Conservation (phyloP, 2,113 vertebrate genomes). For the Anhinga anhinga region DNA sequence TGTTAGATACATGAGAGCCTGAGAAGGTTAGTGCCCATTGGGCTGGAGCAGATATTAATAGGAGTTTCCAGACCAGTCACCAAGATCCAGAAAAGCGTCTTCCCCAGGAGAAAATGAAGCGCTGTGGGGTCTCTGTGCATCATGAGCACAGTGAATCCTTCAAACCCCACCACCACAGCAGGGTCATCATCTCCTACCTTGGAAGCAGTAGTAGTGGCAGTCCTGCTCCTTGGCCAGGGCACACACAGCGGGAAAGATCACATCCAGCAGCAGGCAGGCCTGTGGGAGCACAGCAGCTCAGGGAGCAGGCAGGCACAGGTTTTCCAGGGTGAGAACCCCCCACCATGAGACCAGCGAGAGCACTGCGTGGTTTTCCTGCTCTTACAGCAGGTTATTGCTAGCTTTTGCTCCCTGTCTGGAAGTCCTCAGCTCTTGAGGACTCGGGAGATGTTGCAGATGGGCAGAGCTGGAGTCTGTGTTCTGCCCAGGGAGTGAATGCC, state of each 20-base stretch:
- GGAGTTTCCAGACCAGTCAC: not conserved
- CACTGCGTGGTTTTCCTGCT: not conserved
- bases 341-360: fast-evolving
- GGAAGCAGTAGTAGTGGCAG: slow-evolving; percentile 81
- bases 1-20: fast-evolving
- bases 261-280: slow-evolving; percentile 77
- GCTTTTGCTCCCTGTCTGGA: not conserved
- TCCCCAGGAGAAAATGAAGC: not conserved
- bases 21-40: not conserved
- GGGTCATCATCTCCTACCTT: slow-evolving; percentile 69
- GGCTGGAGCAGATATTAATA: not conserved
- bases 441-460: not conserved
- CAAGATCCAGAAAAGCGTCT: not conserved
- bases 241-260: slow-evolving; percentile 77
- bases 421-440: not conserved
- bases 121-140: fast-evolving
- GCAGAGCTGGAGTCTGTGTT: not conserved
- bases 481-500: not conserved
- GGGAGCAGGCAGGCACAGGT: fast-evolving
- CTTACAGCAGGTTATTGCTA: not conserved
- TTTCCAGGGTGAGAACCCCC: not conserved
- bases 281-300: not conserved
- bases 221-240: slow-evolving; percentile 76
- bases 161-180: fast-evolving
- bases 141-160: not conserved